Conservation (phyloP, 2,888 invertebrate species). For the Griposia aprilina region DNA sequence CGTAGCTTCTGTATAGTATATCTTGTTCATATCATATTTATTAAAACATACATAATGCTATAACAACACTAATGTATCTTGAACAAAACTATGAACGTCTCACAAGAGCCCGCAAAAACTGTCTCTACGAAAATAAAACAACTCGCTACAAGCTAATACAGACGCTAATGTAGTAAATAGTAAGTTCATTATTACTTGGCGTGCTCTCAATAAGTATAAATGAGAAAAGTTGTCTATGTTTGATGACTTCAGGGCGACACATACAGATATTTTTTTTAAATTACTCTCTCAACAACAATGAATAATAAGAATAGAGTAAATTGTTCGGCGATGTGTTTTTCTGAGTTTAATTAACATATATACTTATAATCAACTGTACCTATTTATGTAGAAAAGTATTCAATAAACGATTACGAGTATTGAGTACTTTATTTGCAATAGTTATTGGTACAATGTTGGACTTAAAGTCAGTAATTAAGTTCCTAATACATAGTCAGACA, state of each 20-base stretch:
- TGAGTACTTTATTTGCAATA: too few species aligned
- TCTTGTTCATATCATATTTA: neutral
- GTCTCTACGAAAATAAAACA: slow-evolving; percentile 5
- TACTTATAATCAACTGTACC: neutral
- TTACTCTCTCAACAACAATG: slow-evolving; percentile 53
- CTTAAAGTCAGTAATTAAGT: too few species aligned
- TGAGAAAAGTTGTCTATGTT: slow-evolving; percentile 70
- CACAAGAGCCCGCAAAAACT: slow-evolving; percentile 43
- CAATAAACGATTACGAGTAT: too few species aligned
- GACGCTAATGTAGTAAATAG: slow-evolving; percentile 12
- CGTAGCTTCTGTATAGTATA: neutral
- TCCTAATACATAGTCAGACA: too few species aligned
- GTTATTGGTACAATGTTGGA: too few species aligned
- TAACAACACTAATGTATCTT: slow-evolving; percentile 31
- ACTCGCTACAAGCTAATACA: slow-evolving; percentile 29
- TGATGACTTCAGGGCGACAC: slow-evolving; percentile 62
- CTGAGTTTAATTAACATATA: slow-evolving; percentile 4
- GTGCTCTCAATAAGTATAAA: slow-evolving; percentile 60
- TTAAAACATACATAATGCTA: slow-evolving; percentile 16
- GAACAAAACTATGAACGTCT: slow-evolving; percentile 22
- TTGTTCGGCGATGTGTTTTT: slow-evolving; percentile 24
- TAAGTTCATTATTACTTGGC: slow-evolving; percentile 44
- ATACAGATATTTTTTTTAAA: slow-evolving; percentile 60
- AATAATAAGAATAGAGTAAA: slow-evolving; percentile 42
- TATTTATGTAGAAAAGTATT: neutral